Percentiles rank a stretch among this genome's conserved stretches.
Evolutionary conservation across 2,797 vertebrate species (phyloP).

Genomic region (Gadopsis bispinosus): DNA sequence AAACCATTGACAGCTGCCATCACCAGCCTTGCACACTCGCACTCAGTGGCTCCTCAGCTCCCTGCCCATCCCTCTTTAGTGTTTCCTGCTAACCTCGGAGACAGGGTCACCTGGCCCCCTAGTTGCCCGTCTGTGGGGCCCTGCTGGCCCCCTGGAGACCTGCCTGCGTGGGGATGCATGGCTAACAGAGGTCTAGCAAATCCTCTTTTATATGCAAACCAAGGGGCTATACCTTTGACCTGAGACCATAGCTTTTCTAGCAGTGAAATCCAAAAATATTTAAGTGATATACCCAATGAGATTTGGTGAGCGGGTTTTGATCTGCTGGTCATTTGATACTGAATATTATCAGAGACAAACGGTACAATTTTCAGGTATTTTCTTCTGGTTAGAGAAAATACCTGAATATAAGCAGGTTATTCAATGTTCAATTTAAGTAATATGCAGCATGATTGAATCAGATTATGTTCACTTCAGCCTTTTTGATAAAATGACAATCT

Average conservation of each 20-base stretch:
- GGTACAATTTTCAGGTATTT: constrained; percentile 37
- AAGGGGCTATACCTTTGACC: constrained; percentile 81
- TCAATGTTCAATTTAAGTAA: constrained; percentile 50
- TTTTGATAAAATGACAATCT: constrained; percentile 37
- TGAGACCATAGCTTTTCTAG: constrained; percentile 76
- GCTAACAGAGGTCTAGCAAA: constrained; percentile 81
- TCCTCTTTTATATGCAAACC: constrained; percentile 81
- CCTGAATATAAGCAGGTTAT: constrained; percentile 26
- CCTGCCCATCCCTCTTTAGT: constrained; percentile 85
- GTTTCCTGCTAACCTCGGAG: constrained; percentile 84
- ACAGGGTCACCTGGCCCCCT: constrained; percentile 85
- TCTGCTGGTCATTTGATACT: constrained; percentile 70
- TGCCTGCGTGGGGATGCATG: constrained; percentile 79
- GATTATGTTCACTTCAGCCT: constrained; percentile 14
- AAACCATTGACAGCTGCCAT: constrained; percentile 91
- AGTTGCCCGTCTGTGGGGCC: constrained; percentile 85
- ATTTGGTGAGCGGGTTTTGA: constrained; percentile 69
- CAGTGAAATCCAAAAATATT: constrained; percentile 76
- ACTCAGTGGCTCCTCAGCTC: constrained; percentile 85
- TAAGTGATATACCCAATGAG: constrained; percentile 68
- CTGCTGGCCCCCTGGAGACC: constrained; percentile 86
- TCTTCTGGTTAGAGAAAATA: not conserved
- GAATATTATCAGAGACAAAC: constrained; percentile 62
- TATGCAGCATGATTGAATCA: constrained; percentile 31
- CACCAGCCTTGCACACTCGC: constrained; percentile 89